Conservation (phyloP, 2,113 vertebrate species). For the Butorides virescens region DNA sequence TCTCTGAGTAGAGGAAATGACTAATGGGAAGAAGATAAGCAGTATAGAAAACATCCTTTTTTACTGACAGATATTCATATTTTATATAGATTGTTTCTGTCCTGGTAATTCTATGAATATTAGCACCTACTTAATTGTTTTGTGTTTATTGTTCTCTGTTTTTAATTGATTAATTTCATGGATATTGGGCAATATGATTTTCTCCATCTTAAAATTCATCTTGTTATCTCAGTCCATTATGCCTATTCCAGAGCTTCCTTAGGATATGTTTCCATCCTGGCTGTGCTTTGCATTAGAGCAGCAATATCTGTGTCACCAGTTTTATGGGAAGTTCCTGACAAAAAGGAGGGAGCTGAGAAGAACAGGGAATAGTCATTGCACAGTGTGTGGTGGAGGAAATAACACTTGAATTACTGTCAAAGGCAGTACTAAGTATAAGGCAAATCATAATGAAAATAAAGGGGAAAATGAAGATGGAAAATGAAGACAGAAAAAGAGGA, state of each 20-base stretch:
- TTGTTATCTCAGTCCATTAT: background rate
- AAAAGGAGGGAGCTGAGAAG: background rate
- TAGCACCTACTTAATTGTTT: background rate
- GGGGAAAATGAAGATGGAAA: background rate
- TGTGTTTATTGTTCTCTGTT: background rate
- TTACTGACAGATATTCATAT: background rate
- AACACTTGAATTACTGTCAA: background rate
- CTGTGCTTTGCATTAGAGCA: background rate
- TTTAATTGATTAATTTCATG: background rate
- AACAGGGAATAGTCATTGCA: background rate
- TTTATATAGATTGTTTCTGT: background rate
- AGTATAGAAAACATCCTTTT: background rate
- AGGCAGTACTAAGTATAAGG: background rate
- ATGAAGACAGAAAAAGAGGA: background rate
- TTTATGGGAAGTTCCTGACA: background rate
- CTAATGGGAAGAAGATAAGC: background rate
- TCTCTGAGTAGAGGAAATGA: background rate
- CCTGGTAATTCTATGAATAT: background rate
- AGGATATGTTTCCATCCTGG: background rate
- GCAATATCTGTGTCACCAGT: background rate
- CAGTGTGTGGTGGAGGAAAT: background rate
- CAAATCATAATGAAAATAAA: background rate
- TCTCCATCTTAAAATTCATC: background rate
- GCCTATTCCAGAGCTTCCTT: background rate
- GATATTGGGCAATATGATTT: background rate